Conservation (phyloP, 2,113 vertebrate genomes). For the Bujurquina vittata region DNA sequence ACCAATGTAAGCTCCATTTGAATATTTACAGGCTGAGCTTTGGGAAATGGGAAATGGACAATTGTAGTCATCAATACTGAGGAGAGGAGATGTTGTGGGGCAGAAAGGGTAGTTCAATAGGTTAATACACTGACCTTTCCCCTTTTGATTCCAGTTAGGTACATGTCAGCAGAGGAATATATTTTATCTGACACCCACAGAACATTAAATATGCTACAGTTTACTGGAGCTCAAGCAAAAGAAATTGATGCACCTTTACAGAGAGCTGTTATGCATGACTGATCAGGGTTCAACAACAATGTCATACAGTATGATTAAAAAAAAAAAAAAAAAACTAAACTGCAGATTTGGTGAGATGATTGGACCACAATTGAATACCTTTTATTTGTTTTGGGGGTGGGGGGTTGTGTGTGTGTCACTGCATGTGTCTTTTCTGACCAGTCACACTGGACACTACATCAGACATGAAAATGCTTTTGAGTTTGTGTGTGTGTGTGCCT, state of each 20-base stretch:
- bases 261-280: conserved; percentile 13
- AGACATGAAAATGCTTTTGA: too few relatives aligned
- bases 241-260: conserved; percentile 19
- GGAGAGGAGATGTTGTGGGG: conserved; percentile 62
- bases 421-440: too few relatives aligned
- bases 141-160: conserved; percentile 81
- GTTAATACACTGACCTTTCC: conserved; percentile 85
- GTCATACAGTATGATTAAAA: background rate
- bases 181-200: conserved; percentile 70
- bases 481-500: background rate
- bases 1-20: conserved; percentile 77
- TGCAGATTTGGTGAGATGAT: background rate
- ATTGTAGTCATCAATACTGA: conserved; percentile 82
- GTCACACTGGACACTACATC: too few relatives aligned
- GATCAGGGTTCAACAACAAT: background rate
- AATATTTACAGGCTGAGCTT: conserved; percentile 79
- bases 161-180: conserved; percentile 81
- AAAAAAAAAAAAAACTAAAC: too few relatives aligned
- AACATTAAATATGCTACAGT: conserved; percentile 34
- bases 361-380: background rate
- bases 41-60: conserved; percentile 76
- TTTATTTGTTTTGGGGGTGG: background rate
- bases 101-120: conserved; percentile 80
- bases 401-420: too few relatives aligned
- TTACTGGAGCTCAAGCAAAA: conserved; percentile 35